Evolutionary conservation across 2,797 vertebrate species (phyloP).

Genomic region (Semotilus atromaculatus): DNA sequence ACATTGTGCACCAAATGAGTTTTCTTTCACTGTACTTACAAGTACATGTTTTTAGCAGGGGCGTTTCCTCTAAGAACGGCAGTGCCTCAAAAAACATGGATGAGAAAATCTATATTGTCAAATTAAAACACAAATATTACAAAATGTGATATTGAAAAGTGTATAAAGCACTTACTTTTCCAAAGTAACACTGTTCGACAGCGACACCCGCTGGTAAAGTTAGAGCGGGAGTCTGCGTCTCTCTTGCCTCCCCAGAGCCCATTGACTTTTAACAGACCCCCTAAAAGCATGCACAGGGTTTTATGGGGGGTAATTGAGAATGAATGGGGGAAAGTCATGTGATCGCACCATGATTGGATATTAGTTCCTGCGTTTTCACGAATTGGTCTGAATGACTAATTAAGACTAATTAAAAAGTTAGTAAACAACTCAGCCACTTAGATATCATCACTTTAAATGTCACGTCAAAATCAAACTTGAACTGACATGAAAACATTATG

Average conservation of each 20-base stretch:
- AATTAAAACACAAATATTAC: background rate
- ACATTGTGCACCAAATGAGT: conserved; percentile 7
- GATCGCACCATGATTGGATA: too few relatives aligned
- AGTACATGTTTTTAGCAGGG: background rate
- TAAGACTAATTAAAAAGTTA: too few relatives aligned
- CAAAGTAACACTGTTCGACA: background rate
- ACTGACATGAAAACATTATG: too few relatives aligned
- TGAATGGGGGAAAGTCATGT: background rate
- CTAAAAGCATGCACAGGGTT: too few relatives aligned
- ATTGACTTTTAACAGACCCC: too few relatives aligned
- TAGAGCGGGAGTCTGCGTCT: too few relatives aligned
- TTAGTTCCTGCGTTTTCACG: background rate
- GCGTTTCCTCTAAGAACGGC: background rate
- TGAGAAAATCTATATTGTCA: background rate
- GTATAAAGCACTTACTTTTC: background rate
- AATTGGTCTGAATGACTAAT: too few relatives aligned
- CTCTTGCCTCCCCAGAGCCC: background rate
- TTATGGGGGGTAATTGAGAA: background rate
- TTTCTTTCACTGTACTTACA: conserved; percentile 18
- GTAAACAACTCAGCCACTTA: too few relatives aligned
- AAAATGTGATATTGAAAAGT: background rate
- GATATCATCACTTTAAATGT: too few relatives aligned
- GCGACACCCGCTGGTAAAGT: too few relatives aligned
- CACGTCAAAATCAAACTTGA: too few relatives aligned
- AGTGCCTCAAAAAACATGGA: background rate